These are phyloP conservation scores for Melipona quadrifasciata DNA, from an alignment of 1,140 invertebrate genomes.

Conservation along the genomic window DNA sequence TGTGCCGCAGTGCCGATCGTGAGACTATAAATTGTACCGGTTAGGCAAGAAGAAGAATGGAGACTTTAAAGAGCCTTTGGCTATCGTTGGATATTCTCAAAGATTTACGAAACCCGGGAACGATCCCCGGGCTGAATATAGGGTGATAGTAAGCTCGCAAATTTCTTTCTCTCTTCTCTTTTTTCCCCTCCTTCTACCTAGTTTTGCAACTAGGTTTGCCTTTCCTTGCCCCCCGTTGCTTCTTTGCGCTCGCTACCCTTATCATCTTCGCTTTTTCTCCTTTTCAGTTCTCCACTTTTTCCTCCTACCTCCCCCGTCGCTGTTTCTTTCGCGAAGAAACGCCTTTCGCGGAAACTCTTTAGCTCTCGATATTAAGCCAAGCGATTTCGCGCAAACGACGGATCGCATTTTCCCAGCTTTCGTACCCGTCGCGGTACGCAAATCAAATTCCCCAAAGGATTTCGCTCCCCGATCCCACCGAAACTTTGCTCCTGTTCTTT, in stretches of 20 bases:
- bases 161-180: background rate
- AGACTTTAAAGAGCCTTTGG: background rate
- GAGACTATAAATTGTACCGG: constrained; percentile 4
- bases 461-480: background rate
- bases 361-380: background rate
- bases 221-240: background rate
- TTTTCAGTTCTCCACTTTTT: background rate
- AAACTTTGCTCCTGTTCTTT: background rate
- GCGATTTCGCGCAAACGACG: background rate
- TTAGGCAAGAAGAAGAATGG: constrained; percentile 2
- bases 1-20: background rate
- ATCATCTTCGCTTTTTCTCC: background rate
- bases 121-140: background rate
- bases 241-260: background rate
- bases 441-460: background rate
- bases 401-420: background rate
- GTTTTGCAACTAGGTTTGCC: background rate
- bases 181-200: background rate
- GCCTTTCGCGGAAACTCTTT: background rate
- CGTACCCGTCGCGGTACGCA: background rate
- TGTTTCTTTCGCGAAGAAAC: background rate
- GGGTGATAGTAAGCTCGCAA: background rate
- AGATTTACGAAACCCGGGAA: constrained; percentile 19
- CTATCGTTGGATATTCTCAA: constrained; percentile 10
- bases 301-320: background rate